Evolutionary conservation across 2,888 invertebrate genomes (phyloP), one percentile per base, ranked within the genome.

Genomic region (Tuta absoluta): DNA sequence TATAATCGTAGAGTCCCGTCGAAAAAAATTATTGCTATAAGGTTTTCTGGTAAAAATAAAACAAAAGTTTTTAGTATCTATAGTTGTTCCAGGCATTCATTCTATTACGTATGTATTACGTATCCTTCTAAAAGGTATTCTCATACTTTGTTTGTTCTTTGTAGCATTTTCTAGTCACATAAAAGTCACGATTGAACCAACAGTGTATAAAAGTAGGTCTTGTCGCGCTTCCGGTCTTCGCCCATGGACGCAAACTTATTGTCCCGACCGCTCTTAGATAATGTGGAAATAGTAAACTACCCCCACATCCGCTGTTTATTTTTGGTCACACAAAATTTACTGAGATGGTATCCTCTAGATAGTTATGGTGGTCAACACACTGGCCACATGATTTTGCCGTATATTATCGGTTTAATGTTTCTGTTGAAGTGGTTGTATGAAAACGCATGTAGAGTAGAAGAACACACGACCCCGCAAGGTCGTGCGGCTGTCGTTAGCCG

Each of bases 141-240:
- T n/a, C 5, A 28, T 28, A 28, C 28, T 33, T 33, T 17, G 37
- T 37, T 37, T 4, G 41, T 41, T 14, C 41, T 7, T 17, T 17
- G 17, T 4, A 33, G 8, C 10, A 33, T 33, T 45, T 45, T 17
- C 45, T 45, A 17, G 7, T n/a, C 45, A 45, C n/a, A 45, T 45
- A 45, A 45, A 45, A 45, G 45, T 45, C 45, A 45, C 45, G 45
- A 45, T 45, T 45, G 17, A 45, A 7, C n/a, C 8, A 45, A 38
- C 59, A 41, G 8, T 38, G 5, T 41, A 38, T 56, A 28, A 28
- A 56, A 56, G 56, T 56, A 56, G 23, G 51, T 53, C 21, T 21
- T 17, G 56, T 56, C 33, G 33, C 4, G 51, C 70, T 76, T 73
- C 74, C 71, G 73, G 68, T 33, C 56, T 56, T 53, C 51, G 51